Percentiles rank a stretch among this genome's conserved stretches.
These are phyloP conservation scores for Embidobia sp. DNA, from an alignment of 2,888 invertebrate species.

Conservation along the genomic window DNA sequence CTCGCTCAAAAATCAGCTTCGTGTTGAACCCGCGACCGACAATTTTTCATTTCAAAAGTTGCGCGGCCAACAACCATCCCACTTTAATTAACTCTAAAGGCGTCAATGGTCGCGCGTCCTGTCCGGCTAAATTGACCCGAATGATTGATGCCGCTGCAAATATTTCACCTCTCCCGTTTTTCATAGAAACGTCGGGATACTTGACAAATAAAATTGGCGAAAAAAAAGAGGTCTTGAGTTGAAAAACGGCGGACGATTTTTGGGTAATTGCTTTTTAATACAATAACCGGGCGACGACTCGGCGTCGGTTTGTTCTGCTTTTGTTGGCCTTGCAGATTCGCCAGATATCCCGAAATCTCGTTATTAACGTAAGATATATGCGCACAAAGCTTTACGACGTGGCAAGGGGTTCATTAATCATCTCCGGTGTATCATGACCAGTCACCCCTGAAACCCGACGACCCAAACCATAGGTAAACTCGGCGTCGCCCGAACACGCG, in stretches of 20 bases:
- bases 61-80: conserved; percentile 38
- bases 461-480: conserved; percentile 53
- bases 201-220: conserved; percentile 36
- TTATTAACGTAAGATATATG: conserved; percentile 62
- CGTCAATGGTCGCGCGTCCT: conserved; percentile 43
- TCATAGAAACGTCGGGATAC: conserved; percentile 44
- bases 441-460: conserved; percentile 64
- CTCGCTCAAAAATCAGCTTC: no score
- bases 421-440: conserved; percentile 69
- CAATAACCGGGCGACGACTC: no score
- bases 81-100: conserved; percentile 54
- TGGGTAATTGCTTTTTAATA: no score
- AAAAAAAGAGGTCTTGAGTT: no score
- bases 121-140: conserved; percentile 51
- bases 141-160: conserved; percentile 55
- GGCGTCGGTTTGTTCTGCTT: neutral
- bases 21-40: neutral
- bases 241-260: conserved; percentile 5
- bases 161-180: conserved; percentile 45
- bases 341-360: conserved; percentile 18
- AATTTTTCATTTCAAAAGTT: conserved; percentile 6
- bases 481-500: conserved; percentile 34
- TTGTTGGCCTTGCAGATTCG: neutral
- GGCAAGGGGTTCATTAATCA: conserved; percentile 71
- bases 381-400: conserved; percentile 46